Base-by-base conservation (phyloP, 2,113 vertebrate genomes). In the Riparia riparia region DNA sequence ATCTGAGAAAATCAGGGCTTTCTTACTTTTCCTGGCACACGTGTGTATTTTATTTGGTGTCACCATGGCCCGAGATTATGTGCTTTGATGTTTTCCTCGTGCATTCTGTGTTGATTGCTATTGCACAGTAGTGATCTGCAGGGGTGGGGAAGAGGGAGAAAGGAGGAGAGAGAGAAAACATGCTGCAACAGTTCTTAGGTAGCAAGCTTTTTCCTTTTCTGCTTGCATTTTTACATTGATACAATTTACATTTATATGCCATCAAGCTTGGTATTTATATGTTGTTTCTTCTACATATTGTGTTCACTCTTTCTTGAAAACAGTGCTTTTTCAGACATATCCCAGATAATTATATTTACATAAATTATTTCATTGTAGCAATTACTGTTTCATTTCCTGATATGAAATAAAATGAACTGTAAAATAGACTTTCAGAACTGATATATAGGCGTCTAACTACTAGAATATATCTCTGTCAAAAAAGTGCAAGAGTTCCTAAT, bases 11-110 rank as follows among this genome's bases (percentile, higher is more conserved):
- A 31, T 53, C 29, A 63, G 14, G 1, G 1, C 53, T 77, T 89
- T 64, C 6, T 57, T 57, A 44, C 8, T 60, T 64, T 32, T 94
- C 6, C 17, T 57, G 87, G 22, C 24, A 28, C 29, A 63, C 34
- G 6, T 16, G 3, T 47, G 12, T 71, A 17, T 89, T 88, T 71
- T 24, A 14, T 71, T 71, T 82, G 9, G 1, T 81, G 42, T 65
- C 1, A 2, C 18, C 60, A 1, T 68, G 71, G 21, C 25, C 31
- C 0, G 4, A 32, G 9, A 28, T 79, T 54, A 10, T 28, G 26
- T 68, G 21, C 24, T 79, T 79, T 60, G 14, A 20, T 58, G 19
- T 44, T 81, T 73, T 90, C 42, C 22, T 85, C 6, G 3, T 14
- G 8, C 65, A 32, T 90, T 83, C 19, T 41, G 2, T 54, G 13